phyloP scores from a whole-genome alignment of 1,140 invertebrate genomes.

The Pogonognathellus flavescens region DNA sequence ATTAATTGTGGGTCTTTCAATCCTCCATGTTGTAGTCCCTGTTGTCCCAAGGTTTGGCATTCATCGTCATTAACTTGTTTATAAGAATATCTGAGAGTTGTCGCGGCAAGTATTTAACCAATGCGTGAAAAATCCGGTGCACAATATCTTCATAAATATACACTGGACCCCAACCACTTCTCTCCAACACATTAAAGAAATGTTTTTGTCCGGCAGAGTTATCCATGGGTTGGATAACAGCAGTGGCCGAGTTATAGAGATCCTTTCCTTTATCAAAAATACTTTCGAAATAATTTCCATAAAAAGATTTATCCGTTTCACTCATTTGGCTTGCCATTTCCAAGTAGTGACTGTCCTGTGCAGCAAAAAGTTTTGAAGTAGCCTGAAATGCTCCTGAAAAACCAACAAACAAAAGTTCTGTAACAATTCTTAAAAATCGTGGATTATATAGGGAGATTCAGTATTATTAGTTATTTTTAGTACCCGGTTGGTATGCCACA shows the following conservation, averaged over 20 bases:
- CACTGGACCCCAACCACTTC: slow-evolving; percentile 37
- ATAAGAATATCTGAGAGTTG: slow-evolving; percentile 1
- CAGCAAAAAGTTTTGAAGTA: slow-evolving; percentile 52
- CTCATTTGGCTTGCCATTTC: slow-evolving; percentile 56
- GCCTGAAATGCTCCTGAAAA: slow-evolving; percentile 55
- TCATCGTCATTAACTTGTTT: background rate
- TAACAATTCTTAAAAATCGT: no score
- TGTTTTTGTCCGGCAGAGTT: background rate
- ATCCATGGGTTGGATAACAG: background rate
- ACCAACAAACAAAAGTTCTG: background rate
- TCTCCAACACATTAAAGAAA: slow-evolving; percentile 56
- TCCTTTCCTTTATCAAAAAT: slow-evolving; percentile 22
- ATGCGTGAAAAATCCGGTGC: slow-evolving; percentile 28
- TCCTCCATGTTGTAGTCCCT: no score
- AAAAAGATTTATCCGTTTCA: slow-evolving; percentile 54
- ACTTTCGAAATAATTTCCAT: slow-evolving; percentile 57
- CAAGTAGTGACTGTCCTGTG: slow-evolving; percentile 33
- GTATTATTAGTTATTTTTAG: slow-evolving; percentile 26
- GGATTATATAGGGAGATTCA: no score
- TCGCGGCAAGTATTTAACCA: slow-evolving; percentile 31
- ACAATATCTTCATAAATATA: slow-evolving; percentile 34
- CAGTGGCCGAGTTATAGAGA: slow-evolving; percentile 16
- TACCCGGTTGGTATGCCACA: slow-evolving; percentile 83
- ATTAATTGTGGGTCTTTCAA: background rate
- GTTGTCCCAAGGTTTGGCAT: background rate